Percentiles rank a stretch among this genome's conserved stretches.
Conservation (phyloP, 1,140 invertebrate species). For the Plodia interpunctella region DNA sequence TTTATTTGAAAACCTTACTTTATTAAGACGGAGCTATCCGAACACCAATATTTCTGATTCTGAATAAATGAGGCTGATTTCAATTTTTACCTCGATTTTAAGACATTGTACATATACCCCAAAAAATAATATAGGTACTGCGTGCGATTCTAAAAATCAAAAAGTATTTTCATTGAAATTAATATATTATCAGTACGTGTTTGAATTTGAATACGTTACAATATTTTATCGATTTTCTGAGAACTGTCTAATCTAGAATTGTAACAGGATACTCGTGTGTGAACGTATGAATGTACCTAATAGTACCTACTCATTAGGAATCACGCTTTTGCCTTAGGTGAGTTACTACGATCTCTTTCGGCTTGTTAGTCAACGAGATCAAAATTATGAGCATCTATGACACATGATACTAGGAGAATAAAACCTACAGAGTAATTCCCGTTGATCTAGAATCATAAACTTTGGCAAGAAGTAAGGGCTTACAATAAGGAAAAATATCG, state of each 20-base stretch:
- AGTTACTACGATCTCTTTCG: too few species aligned
- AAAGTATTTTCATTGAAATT: not conserved
- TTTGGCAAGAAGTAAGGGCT: too few species aligned
- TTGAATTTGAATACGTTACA: constrained; percentile 1
- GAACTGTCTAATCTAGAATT: constrained; percentile 29
- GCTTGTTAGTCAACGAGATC: too few species aligned
- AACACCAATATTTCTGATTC: not conserved
- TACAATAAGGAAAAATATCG: too few species aligned
- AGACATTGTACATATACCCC: too few species aligned
- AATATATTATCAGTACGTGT: not conserved
- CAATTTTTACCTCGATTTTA: too few species aligned
- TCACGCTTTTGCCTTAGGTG: not conserved
- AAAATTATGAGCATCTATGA: too few species aligned
- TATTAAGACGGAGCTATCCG: not conserved
- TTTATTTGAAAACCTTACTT: not conserved
- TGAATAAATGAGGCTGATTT: not conserved
- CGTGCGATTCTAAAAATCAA: not conserved
- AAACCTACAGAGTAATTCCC: too few species aligned
- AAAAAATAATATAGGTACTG: too few species aligned
- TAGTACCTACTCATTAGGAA: not conserved
- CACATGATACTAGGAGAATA: too few species aligned
- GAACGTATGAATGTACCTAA: not conserved
- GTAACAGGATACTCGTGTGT: constrained; percentile 27
- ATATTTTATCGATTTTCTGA: constrained; percentile 21
- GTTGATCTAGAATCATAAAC: too few species aligned